Base-by-base conservation (phyloP, 2,888 invertebrate genomes). In the Epinotia brunnichana region DNA sequence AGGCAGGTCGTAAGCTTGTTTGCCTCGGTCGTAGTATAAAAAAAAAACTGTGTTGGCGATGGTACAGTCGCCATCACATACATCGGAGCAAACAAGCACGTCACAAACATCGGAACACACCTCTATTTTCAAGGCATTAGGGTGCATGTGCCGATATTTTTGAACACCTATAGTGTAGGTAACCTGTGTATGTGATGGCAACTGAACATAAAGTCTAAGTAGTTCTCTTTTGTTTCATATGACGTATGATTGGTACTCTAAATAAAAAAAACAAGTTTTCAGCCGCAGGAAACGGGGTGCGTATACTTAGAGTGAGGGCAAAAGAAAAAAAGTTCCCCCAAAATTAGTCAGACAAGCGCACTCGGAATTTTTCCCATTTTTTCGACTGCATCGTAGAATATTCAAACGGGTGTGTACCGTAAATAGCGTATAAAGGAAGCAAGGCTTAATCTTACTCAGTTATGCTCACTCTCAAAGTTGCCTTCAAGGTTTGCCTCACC, bases 401-500 rank as follows among this genome's bases (percentile, higher is more conserved):
- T 48, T 15, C 60, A 48, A 59, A 39, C 1, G 11, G 13, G 24
- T 13, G 2, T 2, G 17, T 57, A 57, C 57, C n/a, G 59, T 59
- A 39, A 59, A 39, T 59, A 59, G 17, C 59, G 35, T 10, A 24
- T 39, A 35, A 35, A 39, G 59, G 59, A 59, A 39, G 17, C 17
- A 62, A n/a, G 24, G 48, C 64, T 10, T 15, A 35, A 53, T 66
- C 64, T 56, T 54, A 66, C 54, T 66, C 64, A 66, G 41, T 54
- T 66, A 54, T 56, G 64, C 41, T 41, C 41, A 66, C 70, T 51
- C 41, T 61, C n/a, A 67, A 70, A 74, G 63, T 70, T 67, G 21
- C 51, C 51, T 56, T 69, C 64, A 56, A 56, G 81, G 77, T 80
- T 84, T 82, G 84, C 80, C 82, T 81, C 79, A 82, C 84, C 84